Percentiles rank a stretch among this genome's conserved stretches.
Evolutionary conservation across 2,888 invertebrate genomes (phyloP).

Genomic region (Allolobophora icterica): DNA sequence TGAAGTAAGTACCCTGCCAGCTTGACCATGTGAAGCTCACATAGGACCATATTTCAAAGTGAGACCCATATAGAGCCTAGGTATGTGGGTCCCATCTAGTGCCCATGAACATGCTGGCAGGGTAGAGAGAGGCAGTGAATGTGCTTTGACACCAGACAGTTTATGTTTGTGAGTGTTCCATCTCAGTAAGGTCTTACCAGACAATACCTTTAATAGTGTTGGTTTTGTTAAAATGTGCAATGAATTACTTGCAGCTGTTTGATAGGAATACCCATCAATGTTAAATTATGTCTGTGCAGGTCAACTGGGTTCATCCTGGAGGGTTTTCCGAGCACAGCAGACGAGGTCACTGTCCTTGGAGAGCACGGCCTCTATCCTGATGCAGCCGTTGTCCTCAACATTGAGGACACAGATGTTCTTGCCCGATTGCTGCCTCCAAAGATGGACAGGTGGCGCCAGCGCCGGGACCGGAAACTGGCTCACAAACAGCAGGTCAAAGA

Average conservation of each 20-base stretch:
- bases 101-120: not conserved
- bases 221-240: not conserved
- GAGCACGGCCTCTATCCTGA: constrained; percentile 63
- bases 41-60: too few relatives aligned
- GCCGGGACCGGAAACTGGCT: constrained; percentile 58
- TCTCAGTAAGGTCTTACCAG: not conserved
- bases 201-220: not conserved
- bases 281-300: constrained; percentile 48
- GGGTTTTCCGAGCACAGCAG: constrained; percentile 63
- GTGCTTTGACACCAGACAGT: not conserved
- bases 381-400: constrained; percentile 59
- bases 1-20: too few relatives aligned
- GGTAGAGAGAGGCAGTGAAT: not conserved
- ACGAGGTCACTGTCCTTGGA: constrained; percentile 60
- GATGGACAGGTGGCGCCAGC: constrained; percentile 60
- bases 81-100: too few relatives aligned
- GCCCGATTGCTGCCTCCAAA: constrained; percentile 62
- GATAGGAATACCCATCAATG: not conserved
- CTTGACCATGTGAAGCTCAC: too few relatives aligned
- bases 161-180: not conserved
- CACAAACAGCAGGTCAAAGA: constrained; percentile 58
- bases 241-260: not conserved
- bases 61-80: too few relatives aligned
- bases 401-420: constrained; percentile 61
- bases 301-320: constrained; percentile 65